Evolutionary conservation across 2,888 invertebrate species (phyloP), one percentile per base, ranked within the genome.

Genomic region (Melipona bicolor): DNA sequence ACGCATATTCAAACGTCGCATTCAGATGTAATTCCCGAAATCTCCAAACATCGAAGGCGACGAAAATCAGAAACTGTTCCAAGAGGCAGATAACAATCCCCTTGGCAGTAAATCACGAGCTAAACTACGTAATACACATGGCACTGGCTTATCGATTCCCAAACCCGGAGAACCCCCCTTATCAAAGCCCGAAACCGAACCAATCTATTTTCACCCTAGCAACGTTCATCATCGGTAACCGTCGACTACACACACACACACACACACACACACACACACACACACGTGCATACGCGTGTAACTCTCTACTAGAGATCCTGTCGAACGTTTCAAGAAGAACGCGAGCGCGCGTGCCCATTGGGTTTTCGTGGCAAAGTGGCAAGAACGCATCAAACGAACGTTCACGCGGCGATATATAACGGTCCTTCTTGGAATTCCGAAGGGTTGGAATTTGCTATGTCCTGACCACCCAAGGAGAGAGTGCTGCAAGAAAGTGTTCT

Each of bases 401-500:
- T 73, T 77, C 71, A 67, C 61, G 81, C 27, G 67, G 78, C 81
- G 32, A 81, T 81, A 79, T 82, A 82, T 88, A 89, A 89, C 83
- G 89, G 80, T 79, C 90, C 73, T 90, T 88, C 90, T 84, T 64
- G 88, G 90, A 90, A 89, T 85, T 88, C 88, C 81, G 81, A 80
- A 80, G 89, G 90, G 84, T 90, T 90, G 91, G 93, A 92, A 93
- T 93, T 92, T 87, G 90, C 86, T 89, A 85, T 86, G 90, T 86
- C 86, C 89, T 90, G 93, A 85, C 93, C 93, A 93, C 93, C 93
- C 93, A 93, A 92, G 91, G 62, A 59, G 79, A 77, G 43, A 43
- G 43, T 43, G 88, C 17, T 52, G 32, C 24, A n/a, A 61, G 49
- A 52, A 65, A 75, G 74, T 43, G 74, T 24, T 36, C 65, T 65